Conservation (phyloP, 2,888 invertebrate genomes). For the Meta bourneti region DNA sequence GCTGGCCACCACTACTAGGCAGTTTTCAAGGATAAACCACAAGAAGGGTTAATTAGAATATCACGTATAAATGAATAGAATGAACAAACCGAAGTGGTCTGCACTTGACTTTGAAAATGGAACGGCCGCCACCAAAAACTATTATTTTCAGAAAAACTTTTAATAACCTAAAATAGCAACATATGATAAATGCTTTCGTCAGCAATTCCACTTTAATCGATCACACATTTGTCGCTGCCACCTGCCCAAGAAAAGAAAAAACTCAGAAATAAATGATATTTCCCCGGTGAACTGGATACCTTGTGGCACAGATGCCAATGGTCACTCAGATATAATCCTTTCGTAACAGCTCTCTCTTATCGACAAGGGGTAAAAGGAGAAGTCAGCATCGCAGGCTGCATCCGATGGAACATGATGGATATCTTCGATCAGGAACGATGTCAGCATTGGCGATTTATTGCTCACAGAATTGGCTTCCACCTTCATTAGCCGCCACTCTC, state of each 20-base stretch:
- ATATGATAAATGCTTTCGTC: neutral
- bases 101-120: no score
- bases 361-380: conserved; percentile 45
- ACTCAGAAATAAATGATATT: conserved; percentile 41
- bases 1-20: no score
- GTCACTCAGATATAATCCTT: conserved; percentile 41
- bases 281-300: no score
- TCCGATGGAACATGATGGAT: conserved; percentile 49
- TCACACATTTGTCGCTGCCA: conserved; percentile 11
- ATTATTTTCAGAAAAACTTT: neutral
- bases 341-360: conserved; percentile 54
- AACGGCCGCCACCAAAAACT: no score
- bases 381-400: conserved; percentile 25
- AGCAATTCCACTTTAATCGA: neutral
- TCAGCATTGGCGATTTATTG: conserved; percentile 51
- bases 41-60: no score
- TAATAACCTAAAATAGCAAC: neutral
- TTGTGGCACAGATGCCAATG: conserved; percentile 30
- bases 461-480: conserved; percentile 12
- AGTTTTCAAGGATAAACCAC: no score
- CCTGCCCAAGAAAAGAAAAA: conserved; percentile 7
- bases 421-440: conserved; percentile 44
- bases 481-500: conserved; percentile 1
- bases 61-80: no score
- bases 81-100: no score